These are phyloP conservation scores for Threskiornis aethiopicus DNA, from an alignment of 2,797 vertebrate genomes.

Conservation along the genomic window DNA sequence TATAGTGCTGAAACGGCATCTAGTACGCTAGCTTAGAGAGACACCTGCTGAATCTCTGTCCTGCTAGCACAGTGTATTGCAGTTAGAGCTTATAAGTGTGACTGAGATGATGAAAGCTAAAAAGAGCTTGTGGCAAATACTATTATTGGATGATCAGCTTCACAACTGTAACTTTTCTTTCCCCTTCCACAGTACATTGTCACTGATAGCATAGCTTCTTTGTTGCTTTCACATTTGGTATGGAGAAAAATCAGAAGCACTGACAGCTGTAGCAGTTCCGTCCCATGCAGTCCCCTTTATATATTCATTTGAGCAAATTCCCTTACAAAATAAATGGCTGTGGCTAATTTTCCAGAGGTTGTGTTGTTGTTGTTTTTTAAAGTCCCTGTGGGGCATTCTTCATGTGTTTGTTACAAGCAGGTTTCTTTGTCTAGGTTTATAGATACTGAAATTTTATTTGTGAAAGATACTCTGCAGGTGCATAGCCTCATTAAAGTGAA, in stretches of 20 bases:
- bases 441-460: neutral
- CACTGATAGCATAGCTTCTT: neutral
- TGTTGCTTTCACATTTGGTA: neutral
- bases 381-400: neutral
- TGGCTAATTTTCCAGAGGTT: neutral
- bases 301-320: neutral
- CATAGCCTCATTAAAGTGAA: neutral
- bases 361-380: neutral
- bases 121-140: neutral
- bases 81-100: neutral
- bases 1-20: neutral
- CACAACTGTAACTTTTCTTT: neutral
- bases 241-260: neutral
- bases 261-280: neutral
- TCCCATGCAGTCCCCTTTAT: neutral
- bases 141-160: neutral
- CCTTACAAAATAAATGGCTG: neutral
- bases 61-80: neutral
- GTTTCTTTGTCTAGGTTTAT: neutral
- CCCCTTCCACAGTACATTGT: neutral
- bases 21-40: constrained; percentile 28
- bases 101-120: neutral
- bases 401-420: neutral
- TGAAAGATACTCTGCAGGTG: neutral
- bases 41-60: constrained; percentile 47